phyloP scores from a whole-genome alignment of 2,888 invertebrate genomes.

The Hypena proboscidalis region DNA sequence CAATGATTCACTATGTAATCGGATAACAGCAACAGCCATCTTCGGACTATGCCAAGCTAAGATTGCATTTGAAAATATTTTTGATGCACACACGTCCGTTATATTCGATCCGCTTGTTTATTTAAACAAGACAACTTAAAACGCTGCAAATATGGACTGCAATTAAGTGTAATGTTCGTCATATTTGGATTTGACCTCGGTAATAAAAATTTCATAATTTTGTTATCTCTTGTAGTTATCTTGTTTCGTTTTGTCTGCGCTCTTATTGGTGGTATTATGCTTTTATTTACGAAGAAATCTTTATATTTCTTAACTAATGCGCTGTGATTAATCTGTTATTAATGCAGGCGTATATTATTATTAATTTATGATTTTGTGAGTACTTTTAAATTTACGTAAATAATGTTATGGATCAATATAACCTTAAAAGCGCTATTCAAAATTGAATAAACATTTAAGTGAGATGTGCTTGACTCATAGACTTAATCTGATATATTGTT shows the following conservation, averaged over 20 bases:
- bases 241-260: conserved; percentile 6
- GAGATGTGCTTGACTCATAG: conserved; percentile 49
- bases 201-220: conserved; percentile 32
- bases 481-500: conserved; percentile 62
- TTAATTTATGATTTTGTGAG: too few relatives aligned
- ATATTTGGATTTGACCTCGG: conserved; percentile 42
- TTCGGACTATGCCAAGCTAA: conserved; percentile 46
- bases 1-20: conserved; percentile 65
- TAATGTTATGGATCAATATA: conserved; percentile 33
- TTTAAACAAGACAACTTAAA: conserved; percentile 31
- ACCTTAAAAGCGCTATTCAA: conserved; percentile 38
- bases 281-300: background rate
- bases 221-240: conserved; percentile 6
- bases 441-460: conserved; percentile 46
- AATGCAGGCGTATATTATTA: too few relatives aligned
- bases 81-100: conserved; percentile 28
- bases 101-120: conserved; percentile 39
- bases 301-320: background rate
- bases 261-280: background rate
- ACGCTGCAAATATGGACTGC: conserved; percentile 44
- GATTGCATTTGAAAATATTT: conserved; percentile 46
- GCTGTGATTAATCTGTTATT: background rate
- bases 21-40: conserved; percentile 45
- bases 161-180: conserved; percentile 44
- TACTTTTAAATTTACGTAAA: conserved; percentile 17